Evolutionary conservation across 2,797 vertebrate species (phyloP).

Genomic region (Gobionotothen gibberifrons): DNA sequence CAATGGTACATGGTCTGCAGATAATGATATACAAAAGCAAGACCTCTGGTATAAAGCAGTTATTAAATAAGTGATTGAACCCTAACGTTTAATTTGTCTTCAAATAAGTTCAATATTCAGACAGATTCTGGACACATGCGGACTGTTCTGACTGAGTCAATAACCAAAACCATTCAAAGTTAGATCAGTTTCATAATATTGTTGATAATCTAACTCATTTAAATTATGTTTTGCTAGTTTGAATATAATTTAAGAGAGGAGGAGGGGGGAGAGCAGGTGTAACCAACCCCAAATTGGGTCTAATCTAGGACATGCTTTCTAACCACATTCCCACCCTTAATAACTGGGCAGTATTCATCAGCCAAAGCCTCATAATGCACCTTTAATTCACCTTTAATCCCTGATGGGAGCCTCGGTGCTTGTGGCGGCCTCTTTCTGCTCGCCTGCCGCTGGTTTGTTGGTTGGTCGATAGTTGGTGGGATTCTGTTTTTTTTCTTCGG

Average conservation of each 20-base stretch:
- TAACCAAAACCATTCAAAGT: not conserved
- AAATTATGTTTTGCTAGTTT: no score
- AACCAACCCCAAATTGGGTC: constrained; percentile 29
- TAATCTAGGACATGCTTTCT: constrained; percentile 40
- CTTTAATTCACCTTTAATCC: constrained; percentile 26
- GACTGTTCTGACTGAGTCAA: not conserved
- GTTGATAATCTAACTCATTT: no score
- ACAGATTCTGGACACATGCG: not conserved
- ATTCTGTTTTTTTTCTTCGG: constrained; percentile 3
- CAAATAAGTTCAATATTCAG: not conserved
- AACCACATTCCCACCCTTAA: constrained; percentile 39
- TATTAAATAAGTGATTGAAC: not conserved
- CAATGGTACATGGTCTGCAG: not conserved
- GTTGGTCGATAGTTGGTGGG: constrained; percentile 3
- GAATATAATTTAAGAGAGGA: not conserved
- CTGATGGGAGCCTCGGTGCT: not conserved
- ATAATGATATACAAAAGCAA: not conserved
- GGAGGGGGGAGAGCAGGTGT: constrained; percentile 35
- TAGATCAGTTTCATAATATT: no score
- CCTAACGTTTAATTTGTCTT: not conserved
- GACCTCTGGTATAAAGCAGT: not conserved
- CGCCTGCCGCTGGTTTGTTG: not conserved
- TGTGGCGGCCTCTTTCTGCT: not conserved
- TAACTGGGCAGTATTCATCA: constrained; percentile 15
- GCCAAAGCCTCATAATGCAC: constrained; percentile 34